Conservation (phyloP, 2,113 vertebrate species). For the Lophius piscatorius region DNA sequence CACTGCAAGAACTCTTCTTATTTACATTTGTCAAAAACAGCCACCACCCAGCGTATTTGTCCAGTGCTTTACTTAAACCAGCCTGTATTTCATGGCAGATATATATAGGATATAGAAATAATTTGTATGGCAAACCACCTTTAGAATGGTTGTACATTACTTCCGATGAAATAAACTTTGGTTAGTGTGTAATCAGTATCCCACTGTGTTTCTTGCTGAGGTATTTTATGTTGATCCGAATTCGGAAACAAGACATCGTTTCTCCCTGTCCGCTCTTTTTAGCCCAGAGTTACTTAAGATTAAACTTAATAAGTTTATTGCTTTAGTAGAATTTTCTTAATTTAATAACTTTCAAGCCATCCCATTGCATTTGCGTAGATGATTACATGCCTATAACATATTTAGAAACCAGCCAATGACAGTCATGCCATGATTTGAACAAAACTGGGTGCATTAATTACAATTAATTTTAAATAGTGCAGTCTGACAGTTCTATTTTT, state of each 20-base stretch:
- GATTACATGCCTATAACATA: slow-evolving; percentile 61
- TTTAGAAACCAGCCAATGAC: slow-evolving; percentile 60
- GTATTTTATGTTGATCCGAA: not conserved
- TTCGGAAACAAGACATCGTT: not conserved
- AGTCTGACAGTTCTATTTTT: slow-evolving; percentile 69
- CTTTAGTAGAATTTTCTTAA: slow-evolving; percentile 31
- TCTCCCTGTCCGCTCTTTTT: not conserved
- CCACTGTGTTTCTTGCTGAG: slow-evolving; percentile 1
- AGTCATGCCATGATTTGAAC: slow-evolving; percentile 62
- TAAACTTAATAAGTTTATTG: slow-evolving; percentile 36
- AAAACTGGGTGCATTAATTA: slow-evolving; percentile 68
- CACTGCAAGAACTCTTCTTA: slow-evolving; percentile 17
- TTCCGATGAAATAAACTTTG: slow-evolving; percentile 66
- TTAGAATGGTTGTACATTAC: slow-evolving; percentile 67
- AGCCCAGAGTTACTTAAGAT: not conserved
- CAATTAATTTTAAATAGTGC: slow-evolving; percentile 68
- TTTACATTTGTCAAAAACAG: not conserved
- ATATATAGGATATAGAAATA: slow-evolving; percentile 44
- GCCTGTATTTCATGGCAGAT: slow-evolving; percentile 15
- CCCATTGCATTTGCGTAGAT: slow-evolving; percentile 55
- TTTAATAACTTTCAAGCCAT: slow-evolving; percentile 52
- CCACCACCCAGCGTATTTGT: not conserved
- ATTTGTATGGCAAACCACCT: slow-evolving; percentile 36
- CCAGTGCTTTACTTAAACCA: slow-evolving; percentile 38
- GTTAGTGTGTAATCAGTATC: slow-evolving; percentile 18